A percentile compares a stretch with the other conserved stretches of the same genome.
These are phyloP conservation scores for Artibeus lituratus DNA, from an alignment of 2,797 vertebrate species.

Conservation along the genomic window DNA sequence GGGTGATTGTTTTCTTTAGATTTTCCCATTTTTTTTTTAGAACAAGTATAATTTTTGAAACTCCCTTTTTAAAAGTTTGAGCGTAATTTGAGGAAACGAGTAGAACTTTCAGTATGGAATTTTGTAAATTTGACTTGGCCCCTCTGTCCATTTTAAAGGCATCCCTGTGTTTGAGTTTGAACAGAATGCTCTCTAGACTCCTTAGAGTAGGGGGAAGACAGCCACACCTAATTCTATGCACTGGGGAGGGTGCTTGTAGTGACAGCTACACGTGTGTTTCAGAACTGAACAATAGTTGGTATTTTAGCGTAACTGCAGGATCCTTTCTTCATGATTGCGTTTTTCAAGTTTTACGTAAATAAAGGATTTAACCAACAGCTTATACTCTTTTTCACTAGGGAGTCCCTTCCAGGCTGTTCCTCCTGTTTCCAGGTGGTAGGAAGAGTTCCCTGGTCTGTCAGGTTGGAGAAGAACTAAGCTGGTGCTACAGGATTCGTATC, in stretches of 20 bases:
- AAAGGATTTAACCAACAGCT: constrained; percentile 7
- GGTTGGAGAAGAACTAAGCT: neutral
- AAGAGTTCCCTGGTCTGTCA: neutral
- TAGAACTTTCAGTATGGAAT: neutral
- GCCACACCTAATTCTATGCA: constrained; percentile 41
- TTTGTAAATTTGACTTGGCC: constrained; percentile 5
- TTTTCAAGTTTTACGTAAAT: neutral
- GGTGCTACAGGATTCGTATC: neutral
- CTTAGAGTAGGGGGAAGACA: constrained; percentile 43
- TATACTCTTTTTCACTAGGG: neutral
- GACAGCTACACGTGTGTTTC: neutral
- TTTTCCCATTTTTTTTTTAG: neutral
- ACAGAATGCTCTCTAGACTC: neutral
- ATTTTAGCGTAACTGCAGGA: constrained; percentile 18
- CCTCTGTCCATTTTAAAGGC: neutral
- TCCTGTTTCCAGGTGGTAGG: neutral
- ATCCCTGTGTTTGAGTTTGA: neutral
- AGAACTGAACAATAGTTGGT: constrained; percentile 26
- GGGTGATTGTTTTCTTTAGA: neutral
- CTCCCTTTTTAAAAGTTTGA: neutral
- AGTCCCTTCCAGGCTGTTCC: neutral
- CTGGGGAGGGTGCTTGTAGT: constrained; percentile 10
- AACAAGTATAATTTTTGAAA: neutral
- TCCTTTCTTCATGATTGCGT: constrained; percentile 24
- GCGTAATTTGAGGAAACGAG: neutral